These are phyloP conservation scores for Tauraco hartlaubi DNA, from an alignment of 2,797 vertebrate genomes.

Conservation along the genomic window DNA sequence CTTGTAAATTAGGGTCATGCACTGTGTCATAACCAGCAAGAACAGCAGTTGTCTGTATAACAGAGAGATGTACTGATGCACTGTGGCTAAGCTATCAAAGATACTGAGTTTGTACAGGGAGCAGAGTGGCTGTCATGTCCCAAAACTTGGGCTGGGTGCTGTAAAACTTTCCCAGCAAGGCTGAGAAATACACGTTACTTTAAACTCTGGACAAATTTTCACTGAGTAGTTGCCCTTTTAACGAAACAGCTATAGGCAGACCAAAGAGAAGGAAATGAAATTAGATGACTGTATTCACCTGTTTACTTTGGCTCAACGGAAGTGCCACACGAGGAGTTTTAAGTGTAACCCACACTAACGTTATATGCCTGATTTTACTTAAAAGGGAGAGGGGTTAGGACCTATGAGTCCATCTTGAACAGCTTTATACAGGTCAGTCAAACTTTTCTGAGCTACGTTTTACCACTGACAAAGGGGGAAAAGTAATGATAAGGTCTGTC, in stretches of 20 bases:
- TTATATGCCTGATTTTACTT: background rate
- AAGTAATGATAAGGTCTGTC: background rate
- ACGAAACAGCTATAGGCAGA: background rate
- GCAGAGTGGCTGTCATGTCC: background rate
- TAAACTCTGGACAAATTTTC: background rate
- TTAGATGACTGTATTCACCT: background rate
- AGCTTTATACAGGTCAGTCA: background rate
- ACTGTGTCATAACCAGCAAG: background rate
- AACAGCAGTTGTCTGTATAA: background rate
- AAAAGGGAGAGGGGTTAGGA: background rate
- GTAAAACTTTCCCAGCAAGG: background rate
- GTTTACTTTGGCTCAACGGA: background rate
- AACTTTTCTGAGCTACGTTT: background rate
- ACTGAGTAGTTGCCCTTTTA: background rate
- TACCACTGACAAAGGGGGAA: background rate
- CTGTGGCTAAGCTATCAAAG: background rate
- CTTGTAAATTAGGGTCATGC: background rate
- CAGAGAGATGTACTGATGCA: background rate
- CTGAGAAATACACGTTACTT: background rate
- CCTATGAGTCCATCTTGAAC: background rate
- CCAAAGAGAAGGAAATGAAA: background rate
- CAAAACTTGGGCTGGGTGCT: background rate
- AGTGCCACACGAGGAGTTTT: background rate
- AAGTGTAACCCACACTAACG: background rate
- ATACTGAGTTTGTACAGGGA: background rate